These are phyloP conservation scores for Microplitis mediator DNA, from an alignment of 1,140 invertebrate genomes.

Conservation along the genomic window DNA sequence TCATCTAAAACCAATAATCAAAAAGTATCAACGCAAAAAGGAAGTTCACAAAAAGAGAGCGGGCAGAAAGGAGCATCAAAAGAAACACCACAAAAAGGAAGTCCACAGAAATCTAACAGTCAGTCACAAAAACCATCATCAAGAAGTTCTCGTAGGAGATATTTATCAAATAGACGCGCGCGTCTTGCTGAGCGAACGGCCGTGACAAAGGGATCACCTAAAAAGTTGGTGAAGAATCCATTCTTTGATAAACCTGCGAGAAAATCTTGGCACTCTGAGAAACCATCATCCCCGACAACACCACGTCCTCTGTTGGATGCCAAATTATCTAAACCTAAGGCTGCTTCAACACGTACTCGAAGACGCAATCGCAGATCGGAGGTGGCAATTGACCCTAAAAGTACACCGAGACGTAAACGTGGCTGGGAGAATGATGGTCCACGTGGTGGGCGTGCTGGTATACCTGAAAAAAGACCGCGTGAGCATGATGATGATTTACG, in stretches of 20 bases:
- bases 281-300: neutral
- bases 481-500: slow-evolving; percentile 48
- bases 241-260: slow-evolving; percentile 2
- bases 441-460: slow-evolving; percentile 37
- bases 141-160: slow-evolving; percentile 4
- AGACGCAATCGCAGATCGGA: neutral
- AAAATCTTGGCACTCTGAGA: slow-evolving; percentile 1
- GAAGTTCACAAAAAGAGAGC: neutral
- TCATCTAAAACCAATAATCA: neutral
- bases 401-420: slow-evolving; percentile 34
- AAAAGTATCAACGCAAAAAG: neutral
- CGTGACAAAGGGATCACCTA: neutral
- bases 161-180: neutral
- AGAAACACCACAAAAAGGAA: no score
- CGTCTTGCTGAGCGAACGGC: neutral
- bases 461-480: slow-evolving; percentile 45
- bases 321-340: neutral
- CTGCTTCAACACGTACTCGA: neutral
- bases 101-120: neutral
- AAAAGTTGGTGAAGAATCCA: slow-evolving; percentile 25
- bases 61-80: no score
- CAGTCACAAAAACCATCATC: neutral
- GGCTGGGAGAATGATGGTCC: slow-evolving; percentile 37
- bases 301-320: neutral
- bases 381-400: neutral